These are phyloP conservation scores for Ridgeia piscesae DNA, from an alignment of 1,140 invertebrate species.

Conservation along the genomic window DNA sequence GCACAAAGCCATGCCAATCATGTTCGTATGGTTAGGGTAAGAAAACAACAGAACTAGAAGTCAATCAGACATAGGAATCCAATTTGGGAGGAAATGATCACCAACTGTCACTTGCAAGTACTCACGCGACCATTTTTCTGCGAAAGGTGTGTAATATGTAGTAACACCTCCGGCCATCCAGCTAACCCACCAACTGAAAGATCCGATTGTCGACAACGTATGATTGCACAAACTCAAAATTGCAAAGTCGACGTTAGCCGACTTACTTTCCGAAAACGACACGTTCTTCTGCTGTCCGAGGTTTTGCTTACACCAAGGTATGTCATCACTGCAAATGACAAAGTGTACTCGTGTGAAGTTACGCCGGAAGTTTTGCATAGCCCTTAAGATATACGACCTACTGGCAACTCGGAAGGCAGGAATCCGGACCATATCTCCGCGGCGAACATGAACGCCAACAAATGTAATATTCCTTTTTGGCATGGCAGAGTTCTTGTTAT, in stretches of 20 bases:
- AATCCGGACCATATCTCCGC: not conserved
- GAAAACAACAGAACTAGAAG: too few relatives aligned
- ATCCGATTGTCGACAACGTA: not conserved
- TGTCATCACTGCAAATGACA: conserved; percentile 18
- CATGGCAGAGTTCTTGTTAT: not conserved
- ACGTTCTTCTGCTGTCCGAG: not conserved
- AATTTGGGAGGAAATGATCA: not conserved
- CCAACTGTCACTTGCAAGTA: not conserved
- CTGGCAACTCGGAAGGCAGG: not conserved
- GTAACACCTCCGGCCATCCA: not conserved
- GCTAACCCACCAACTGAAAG: conserved; percentile 7
- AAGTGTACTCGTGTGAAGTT: conserved; percentile 3
- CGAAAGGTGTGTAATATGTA: not conserved
- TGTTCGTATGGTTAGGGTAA: too few relatives aligned
- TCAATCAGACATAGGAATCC: not conserved
- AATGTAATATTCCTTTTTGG: not conserved
- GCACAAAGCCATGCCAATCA: too few relatives aligned
- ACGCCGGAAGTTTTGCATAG: conserved; percentile 6
- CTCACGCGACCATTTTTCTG: not conserved
- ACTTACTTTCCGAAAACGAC: not conserved
- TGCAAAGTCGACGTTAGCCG: not conserved
- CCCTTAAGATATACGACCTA: not conserved
- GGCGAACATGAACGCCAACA: conserved; percentile 10
- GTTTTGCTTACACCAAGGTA: conserved; percentile 11
- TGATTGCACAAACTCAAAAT: conserved; percentile 18